Conservation (phyloP, 1,140 invertebrate species). For the Lordiphosa clarofinis region DNA sequence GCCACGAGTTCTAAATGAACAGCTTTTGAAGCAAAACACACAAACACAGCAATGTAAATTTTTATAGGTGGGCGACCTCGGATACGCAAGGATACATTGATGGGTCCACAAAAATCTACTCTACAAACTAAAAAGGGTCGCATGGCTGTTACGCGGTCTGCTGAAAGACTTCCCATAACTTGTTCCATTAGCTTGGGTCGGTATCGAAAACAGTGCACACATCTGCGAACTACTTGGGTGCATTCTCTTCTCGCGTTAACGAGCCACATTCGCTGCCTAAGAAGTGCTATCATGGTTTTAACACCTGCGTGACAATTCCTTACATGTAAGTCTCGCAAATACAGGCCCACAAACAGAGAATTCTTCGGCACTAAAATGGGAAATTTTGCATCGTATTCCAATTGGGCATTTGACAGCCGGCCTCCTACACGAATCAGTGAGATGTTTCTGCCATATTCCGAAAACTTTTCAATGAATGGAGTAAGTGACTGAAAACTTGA, state of each 20-base stretch:
- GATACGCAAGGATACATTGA: slow-evolving; percentile 11
- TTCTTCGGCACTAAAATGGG: background rate
- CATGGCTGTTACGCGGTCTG: slow-evolving; percentile 1
- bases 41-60: slow-evolving; percentile 21
- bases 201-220: slow-evolving; percentile 8
- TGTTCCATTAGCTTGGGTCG: slow-evolving; percentile 4
- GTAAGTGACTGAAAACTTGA: too few species aligned
- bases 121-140: slow-evolving; percentile 17
- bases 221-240: background rate
- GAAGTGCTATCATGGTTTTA: background rate
- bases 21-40: slow-evolving; percentile 14
- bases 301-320: background rate
- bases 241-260: background rate
- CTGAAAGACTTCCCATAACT: slow-evolving; percentile 8
- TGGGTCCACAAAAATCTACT: slow-evolving; percentile 24
- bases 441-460: background rate
- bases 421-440: background rate
- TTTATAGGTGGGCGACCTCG: slow-evolving; percentile 9
- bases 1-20: slow-evolving; percentile 55
- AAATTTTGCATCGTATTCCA: too few species aligned
- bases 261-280: background rate
- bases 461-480: too few species aligned
- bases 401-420: background rate
- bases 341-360: background rate
- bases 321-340: background rate